These are phyloP conservation scores for Operophtera brumata DNA, from an alignment of 2,888 invertebrate species.

Conservation along the genomic window DNA sequence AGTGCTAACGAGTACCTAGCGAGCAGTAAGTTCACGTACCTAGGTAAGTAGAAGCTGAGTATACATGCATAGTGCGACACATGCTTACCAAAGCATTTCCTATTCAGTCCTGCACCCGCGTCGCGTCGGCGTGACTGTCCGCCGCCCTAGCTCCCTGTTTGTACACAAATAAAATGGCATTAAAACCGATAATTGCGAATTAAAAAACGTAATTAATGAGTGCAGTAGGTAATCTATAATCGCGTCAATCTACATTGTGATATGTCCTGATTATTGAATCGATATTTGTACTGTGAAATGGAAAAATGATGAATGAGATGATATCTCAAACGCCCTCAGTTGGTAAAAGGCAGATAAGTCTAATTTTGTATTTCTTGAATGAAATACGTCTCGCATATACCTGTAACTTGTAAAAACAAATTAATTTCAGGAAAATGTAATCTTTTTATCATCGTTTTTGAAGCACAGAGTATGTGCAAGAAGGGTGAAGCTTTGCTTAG, in stretches of 20 bases:
- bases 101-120: slow-evolving; percentile 27
- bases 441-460: too few species aligned
- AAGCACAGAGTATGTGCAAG: too few species aligned
- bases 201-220: slow-evolving; percentile 26
- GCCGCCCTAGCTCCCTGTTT: slow-evolving; percentile 3
- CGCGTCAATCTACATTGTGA: slow-evolving; percentile 30
- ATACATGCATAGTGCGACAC: slow-evolving; percentile 1
- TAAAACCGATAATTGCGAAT: slow-evolving; percentile 13
- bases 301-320: slow-evolving; percentile 29
- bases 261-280: slow-evolving; percentile 28
- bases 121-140: slow-evolving; percentile 14
- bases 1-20: slow-evolving; percentile 17
- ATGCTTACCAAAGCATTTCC: slow-evolving; percentile 13
- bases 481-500: too few species aligned
- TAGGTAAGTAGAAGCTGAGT: slow-evolving; percentile 1
- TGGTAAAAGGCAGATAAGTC: slow-evolving; percentile 4
- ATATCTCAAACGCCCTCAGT: slow-evolving; percentile 9
- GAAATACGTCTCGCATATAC: too few species aligned
- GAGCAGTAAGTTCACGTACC: slow-evolving; percentile 1
- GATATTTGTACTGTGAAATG: slow-evolving; percentile 22
- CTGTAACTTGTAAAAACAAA: too few species aligned
- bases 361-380: not conserved
- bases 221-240: slow-evolving; percentile 31
- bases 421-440: too few species aligned
- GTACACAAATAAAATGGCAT: slow-evolving; percentile 5